Evolutionary conservation across 2,797 vertebrate genomes (phyloP).

Genomic region (Simalia tracyae): DNA sequence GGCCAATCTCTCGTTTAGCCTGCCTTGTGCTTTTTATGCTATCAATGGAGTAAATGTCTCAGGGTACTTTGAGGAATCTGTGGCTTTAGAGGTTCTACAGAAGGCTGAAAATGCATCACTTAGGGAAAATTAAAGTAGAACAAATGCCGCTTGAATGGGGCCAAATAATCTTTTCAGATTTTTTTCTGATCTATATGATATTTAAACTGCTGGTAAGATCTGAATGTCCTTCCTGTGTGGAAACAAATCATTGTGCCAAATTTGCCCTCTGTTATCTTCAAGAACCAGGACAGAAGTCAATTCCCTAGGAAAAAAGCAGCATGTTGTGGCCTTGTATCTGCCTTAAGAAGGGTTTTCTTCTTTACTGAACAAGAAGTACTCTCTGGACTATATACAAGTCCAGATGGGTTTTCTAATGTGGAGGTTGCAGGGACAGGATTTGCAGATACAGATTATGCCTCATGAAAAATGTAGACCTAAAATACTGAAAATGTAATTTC

Average conservation of each 20-base stretch:
- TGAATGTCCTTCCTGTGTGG: not conserved
- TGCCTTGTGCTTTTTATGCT: not conserved
- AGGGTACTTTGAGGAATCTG: not conserved
- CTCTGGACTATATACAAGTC: not conserved
- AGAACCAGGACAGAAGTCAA: slow-evolving; percentile 9
- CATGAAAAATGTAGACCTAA: not conserved
- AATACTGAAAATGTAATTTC: not conserved
- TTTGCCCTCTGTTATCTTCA: not conserved
- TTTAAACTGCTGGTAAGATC: slow-evolving; percentile 13
- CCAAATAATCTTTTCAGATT: slow-evolving; percentile 1
- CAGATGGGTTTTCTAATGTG: not conserved
- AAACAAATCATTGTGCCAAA: slow-evolving; percentile 10
- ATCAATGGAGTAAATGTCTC: not conserved
- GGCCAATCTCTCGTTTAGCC: not conserved
- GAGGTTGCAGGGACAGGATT: not conserved
- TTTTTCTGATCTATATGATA: not conserved
- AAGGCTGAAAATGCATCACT: not conserved
- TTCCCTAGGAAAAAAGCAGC: not conserved
- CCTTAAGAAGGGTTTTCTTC: slow-evolving; percentile 44
- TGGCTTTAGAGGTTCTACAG: not conserved
- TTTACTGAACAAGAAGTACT: not conserved
- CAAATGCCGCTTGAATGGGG: not conserved
- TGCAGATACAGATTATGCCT: not conserved
- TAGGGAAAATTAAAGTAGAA: not conserved
- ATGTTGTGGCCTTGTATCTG: not conserved